These are phyloP conservation scores for Eudemis profundana DNA, from an alignment of 2,888 invertebrate genomes.

Conservation along the genomic window DNA sequence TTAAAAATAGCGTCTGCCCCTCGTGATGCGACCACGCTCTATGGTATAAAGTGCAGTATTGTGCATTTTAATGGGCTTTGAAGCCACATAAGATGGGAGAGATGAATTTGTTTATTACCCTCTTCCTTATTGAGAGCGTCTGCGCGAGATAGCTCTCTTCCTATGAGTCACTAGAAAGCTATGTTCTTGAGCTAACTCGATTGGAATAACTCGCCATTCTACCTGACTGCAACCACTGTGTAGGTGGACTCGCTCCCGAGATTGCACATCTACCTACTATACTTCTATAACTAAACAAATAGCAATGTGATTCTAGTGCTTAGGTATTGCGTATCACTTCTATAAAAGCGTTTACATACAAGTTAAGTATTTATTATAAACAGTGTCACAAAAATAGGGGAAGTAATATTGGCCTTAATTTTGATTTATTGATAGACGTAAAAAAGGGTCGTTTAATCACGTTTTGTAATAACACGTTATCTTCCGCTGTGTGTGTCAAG, in stretches of 20 bases:
- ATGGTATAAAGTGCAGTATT: slow-evolving; percentile 82
- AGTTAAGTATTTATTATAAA: neutral
- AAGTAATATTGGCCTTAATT: slow-evolving; percentile 10
- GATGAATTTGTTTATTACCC: slow-evolving; percentile 85
- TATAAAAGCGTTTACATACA: neutral
- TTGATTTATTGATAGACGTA: slow-evolving; percentile 20
- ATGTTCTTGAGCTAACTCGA: slow-evolving; percentile 79
- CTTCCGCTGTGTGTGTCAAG: slow-evolving; percentile 50
- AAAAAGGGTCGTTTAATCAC: slow-evolving; percentile 41
- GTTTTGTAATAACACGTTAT: slow-evolving; percentile 45
- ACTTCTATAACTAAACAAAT: slow-evolving; percentile 6
- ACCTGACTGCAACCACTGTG: slow-evolving; percentile 60
- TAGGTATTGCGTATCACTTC: neutral
- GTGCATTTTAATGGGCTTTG: slow-evolving; percentile 81
- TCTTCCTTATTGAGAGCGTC: slow-evolving; percentile 85
- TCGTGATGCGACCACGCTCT: slow-evolving; percentile 65
- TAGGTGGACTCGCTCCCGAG: slow-evolving; percentile 62
- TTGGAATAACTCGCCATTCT: slow-evolving; percentile 70
- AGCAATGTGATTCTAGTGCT: neutral
- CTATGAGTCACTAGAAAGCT: slow-evolving; percentile 85
- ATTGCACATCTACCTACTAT: slow-evolving; percentile 38
- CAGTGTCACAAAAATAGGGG: neutral
- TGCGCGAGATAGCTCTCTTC: slow-evolving; percentile 83
- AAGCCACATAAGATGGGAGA: slow-evolving; percentile 83
- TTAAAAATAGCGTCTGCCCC: slow-evolving; percentile 80